Conservation (phyloP, 2,888 invertebrate genomes). For the Homarus gammarus region DNA sequence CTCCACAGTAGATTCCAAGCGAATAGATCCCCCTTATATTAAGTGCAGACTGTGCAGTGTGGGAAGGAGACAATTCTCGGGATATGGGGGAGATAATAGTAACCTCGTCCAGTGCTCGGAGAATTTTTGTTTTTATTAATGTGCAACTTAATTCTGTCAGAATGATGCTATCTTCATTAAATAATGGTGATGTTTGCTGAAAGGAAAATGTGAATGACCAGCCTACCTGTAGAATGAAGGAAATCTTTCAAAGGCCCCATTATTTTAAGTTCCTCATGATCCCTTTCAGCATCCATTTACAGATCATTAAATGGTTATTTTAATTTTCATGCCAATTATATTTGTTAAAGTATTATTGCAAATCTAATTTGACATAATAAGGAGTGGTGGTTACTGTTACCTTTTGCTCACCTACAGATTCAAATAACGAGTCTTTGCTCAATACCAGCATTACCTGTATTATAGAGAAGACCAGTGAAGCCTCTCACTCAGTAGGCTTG, state of each 20-base stretch:
- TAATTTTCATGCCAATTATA: neutral
- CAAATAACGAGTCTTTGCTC: constrained; percentile 62
- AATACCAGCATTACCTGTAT: constrained; percentile 50
- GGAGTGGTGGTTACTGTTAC: constrained; percentile 53
- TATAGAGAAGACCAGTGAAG: constrained; percentile 39
- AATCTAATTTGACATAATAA: constrained; percentile 18
- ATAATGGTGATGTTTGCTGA: constrained; percentile 9
- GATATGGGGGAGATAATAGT: constrained; percentile 25
- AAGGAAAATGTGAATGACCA: neutral
- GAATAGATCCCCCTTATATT: constrained; percentile 36
- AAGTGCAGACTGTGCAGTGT: constrained; percentile 31
- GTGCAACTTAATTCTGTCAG: neutral
- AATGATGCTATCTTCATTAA: neutral
- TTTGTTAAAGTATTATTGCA: neutral
- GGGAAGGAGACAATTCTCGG: constrained; percentile 6
- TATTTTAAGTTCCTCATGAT: neutral
- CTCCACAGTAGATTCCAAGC: constrained; percentile 36
- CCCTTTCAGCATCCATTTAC: constrained; percentile 18
- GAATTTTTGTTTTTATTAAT: constrained; percentile 6
- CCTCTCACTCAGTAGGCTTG: constrained; percentile 29
- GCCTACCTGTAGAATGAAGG: neutral
- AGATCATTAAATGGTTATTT: neutral
- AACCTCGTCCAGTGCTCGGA: constrained; percentile 8
- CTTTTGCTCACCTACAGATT: constrained; percentile 59
- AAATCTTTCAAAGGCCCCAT: neutral